Evolutionary conservation across 2,113 vertebrate genomes (phyloP).

Genomic region (Meleagris gallopavo): DNA sequence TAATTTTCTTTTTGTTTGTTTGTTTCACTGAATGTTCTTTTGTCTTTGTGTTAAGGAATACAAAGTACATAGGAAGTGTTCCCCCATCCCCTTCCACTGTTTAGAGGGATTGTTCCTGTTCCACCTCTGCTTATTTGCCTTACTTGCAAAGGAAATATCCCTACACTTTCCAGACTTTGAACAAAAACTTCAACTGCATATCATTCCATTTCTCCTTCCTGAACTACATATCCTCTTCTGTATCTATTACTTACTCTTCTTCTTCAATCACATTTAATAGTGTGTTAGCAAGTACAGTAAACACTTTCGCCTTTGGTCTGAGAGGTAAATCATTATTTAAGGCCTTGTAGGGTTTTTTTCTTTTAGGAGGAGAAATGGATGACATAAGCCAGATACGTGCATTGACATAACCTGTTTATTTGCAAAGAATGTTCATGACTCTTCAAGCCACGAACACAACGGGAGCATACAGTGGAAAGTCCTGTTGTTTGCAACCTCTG

Average conservation of each 20-base stretch:
- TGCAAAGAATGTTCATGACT: not conserved
- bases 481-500: not conserved
- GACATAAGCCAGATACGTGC: conserved; percentile 25
- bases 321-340: conserved; percentile 3
- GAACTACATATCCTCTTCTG: not conserved
- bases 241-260: not conserved
- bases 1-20: not conserved
- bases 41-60: not conserved
- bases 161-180: not conserved
- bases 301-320: not conserved
- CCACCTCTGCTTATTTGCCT: not conserved
- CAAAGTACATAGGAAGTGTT: not conserved
- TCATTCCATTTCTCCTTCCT: not conserved
- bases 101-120: not conserved
- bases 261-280: not conserved
- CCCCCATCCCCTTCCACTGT: not conserved
- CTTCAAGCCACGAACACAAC: not conserved
- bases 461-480: not conserved
- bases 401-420: not conserved
- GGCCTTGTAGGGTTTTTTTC: not conserved
- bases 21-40: not conserved
- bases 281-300: not conserved
- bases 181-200: not conserved
- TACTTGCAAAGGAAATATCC: not conserved
- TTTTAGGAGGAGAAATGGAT: not conserved